Percentiles rank a stretch among this genome's conserved stretches.
Conservation (phyloP, 2,888 invertebrate species). For the Lithophane ornitopus region DNA sequence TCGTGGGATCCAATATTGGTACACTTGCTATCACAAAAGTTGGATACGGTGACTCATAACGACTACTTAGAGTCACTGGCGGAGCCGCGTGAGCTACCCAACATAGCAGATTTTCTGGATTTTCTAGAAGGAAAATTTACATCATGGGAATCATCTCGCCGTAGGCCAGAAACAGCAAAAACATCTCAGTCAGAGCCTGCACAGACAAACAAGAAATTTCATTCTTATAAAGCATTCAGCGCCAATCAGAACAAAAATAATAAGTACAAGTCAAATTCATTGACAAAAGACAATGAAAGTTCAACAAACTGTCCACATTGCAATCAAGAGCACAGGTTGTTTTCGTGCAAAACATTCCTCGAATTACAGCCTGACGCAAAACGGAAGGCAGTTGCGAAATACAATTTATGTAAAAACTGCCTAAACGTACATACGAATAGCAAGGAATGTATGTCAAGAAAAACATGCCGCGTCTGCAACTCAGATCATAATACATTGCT, state of each 20-base stretch:
- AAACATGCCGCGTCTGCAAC: background rate
- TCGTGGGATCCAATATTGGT: background rate
- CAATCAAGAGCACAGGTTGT: background rate
- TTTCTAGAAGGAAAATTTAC: too few relatives aligned
- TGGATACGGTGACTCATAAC: background rate
- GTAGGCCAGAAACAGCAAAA: background rate
- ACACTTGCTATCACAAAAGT: background rate
- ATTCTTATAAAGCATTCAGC: background rate
- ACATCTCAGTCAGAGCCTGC: background rate
- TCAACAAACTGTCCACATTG: background rate
- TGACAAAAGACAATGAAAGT: background rate
- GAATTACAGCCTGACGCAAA: background rate
- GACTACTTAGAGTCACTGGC: background rate
- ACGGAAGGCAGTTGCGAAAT: background rate
- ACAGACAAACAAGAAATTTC: background rate
- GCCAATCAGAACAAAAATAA: background rate
- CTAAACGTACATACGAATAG: background rate
- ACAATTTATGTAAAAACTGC: constrained; percentile 2
- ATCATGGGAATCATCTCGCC: background rate
- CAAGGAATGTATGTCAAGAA: background rate
- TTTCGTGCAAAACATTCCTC: background rate
- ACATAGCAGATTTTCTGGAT: background rate
- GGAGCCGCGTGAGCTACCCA: background rate
- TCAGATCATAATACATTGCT: background rate
- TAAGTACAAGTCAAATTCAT: background rate